Evolutionary conservation across 2,888 invertebrate genomes (phyloP).

Genomic region (Catocala fraxini): DNA sequence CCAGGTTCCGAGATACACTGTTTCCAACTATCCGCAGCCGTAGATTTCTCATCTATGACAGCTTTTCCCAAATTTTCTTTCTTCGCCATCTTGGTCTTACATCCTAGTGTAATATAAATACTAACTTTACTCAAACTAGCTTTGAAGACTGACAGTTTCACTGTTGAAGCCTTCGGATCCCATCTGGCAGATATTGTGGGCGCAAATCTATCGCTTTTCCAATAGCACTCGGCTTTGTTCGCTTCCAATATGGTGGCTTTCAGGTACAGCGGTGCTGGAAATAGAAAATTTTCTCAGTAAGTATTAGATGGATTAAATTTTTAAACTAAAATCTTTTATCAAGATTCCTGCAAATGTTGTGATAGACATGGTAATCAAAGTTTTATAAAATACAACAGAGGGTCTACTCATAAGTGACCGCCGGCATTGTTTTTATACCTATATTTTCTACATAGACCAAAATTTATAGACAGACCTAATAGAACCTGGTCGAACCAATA

Average conservation of each 20-base stretch:
- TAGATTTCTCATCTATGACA: conserved; percentile 88
- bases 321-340: no score
- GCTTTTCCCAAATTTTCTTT: conserved; percentile 90
- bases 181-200: conserved; percentile 93
- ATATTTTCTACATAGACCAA: no score
- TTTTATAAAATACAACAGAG: no score
- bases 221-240: conserved; percentile 87
- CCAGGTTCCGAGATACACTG: conserved; percentile 87
- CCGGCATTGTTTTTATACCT: no score
- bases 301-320: neutral
- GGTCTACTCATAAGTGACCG: no score
- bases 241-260: conserved; percentile 92
- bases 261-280: conserved; percentile 91
- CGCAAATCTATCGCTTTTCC: conserved; percentile 92
- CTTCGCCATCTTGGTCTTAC: conserved; percentile 90
- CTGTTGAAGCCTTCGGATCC: conserved; percentile 89
- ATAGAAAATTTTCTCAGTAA: conserved; percentile 31
- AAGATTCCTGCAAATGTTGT: no score
- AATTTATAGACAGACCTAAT: no score
- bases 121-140: conserved; percentile 89
- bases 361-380: no score
- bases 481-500: no score
- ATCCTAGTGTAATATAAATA: conserved; percentile 89
- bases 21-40: conserved; percentile 88
- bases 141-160: conserved; percentile 89